A percentile compares a stretch with the other conserved stretches of the same genome.
Conservation (phyloP, 1,140 invertebrate species). For the Lepidurus apus region DNA sequence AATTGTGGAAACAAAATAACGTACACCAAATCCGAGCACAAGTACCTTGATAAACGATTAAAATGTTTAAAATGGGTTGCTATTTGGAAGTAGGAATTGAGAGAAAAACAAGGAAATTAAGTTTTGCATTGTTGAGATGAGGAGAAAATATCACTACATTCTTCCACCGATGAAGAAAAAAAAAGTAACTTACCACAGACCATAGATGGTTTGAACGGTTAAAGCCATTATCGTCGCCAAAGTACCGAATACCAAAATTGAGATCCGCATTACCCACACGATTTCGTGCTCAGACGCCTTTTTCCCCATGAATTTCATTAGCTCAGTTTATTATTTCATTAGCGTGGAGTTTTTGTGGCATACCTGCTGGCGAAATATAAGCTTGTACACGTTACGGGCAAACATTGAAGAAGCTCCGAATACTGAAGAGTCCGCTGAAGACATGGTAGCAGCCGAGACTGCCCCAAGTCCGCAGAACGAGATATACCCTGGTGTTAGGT, state of each 20-base stretch:
- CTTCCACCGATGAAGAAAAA: background rate
- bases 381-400: conserved; percentile 93
- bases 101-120: conserved; percentile 19
- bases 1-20: conserved; percentile 96
- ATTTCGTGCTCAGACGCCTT: conserved; percentile 93
- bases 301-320: background rate
- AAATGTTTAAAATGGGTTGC: conserved; percentile 4
- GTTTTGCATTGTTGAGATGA: conserved; percentile 22
- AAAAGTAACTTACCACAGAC: conserved; percentile 69
- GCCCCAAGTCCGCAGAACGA: conserved; percentile 95
- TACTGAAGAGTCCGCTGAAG: conserved; percentile 94
- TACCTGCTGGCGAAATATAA: conserved; percentile 87
- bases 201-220: conserved; percentile 94
- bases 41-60: conserved; percentile 55
- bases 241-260: conserved; percentile 87
- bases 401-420: conserved; percentile 97
- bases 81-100: conserved; percentile 6
- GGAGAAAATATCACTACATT: background rate
- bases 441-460: conserved; percentile 98
- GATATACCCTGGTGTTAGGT: conserved; percentile 87
- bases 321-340: too few relatives aligned
- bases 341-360: conserved; percentile 39
- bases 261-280: conserved; percentile 93
- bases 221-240: conserved; percentile 92
- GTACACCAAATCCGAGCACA: conserved; percentile 96